phyloP scores from a whole-genome alignment of 2,113 vertebrate genomes.

The Leucoraja erinaceus region DNA sequence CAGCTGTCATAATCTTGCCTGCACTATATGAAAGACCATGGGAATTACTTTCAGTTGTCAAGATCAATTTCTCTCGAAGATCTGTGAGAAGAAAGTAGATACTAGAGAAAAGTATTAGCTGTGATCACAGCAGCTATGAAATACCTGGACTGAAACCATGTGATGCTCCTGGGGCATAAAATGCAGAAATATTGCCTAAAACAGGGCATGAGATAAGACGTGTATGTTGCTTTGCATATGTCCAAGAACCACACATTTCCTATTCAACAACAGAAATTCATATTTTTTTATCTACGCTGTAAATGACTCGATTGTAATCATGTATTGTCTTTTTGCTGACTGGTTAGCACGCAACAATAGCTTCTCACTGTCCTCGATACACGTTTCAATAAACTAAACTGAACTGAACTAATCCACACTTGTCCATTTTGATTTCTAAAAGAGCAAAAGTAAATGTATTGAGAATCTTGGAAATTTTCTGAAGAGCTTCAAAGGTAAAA shows the following conservation, averaged over 20 bases:
- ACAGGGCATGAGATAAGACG: not conserved
- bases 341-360: too few species aligned
- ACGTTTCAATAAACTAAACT: not conserved
- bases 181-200: not conserved
- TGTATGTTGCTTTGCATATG: not conserved
- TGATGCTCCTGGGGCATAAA: not conserved
- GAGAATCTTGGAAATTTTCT: not conserved
- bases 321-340: too few species aligned
- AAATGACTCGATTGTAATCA: too few species aligned
- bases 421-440: not conserved
- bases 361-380: too few species aligned
- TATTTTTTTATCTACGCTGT: too few species aligned
- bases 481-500: not conserved
- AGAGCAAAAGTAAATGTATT: not conserved
- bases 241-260: not conserved
- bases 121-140: not conserved
- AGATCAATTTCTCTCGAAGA: not conserved
- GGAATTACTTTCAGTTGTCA: not conserved
- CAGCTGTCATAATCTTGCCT: conserved; percentile 14
- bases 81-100: not conserved
- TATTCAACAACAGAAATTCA: too few species aligned
- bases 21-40: conserved; percentile 1
- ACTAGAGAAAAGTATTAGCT: not conserved
- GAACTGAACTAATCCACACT: too few species aligned
- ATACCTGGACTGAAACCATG: not conserved